Evolutionary conservation across 2,888 invertebrate genomes (phyloP).

Genomic region (Drosophila parthenogenetica): DNA sequence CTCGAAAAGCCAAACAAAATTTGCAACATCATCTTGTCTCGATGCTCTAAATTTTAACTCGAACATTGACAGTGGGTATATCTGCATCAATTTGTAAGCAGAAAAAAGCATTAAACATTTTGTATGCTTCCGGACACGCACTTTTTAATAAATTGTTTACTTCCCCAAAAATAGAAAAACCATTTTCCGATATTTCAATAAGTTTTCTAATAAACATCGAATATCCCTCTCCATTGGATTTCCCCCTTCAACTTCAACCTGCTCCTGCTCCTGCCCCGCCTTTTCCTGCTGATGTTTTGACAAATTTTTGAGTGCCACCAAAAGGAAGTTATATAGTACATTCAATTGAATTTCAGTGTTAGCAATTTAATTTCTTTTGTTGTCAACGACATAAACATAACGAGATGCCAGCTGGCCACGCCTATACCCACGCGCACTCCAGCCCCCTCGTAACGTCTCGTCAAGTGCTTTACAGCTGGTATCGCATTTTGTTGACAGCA

Average conservation of each 20-base stretch:
- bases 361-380: constrained; percentile 81
- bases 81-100: constrained; percentile 54
- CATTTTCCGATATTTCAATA: constrained; percentile 54
- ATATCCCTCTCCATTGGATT: constrained; percentile 52
- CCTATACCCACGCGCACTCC: too few relatives aligned
- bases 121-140: constrained; percentile 49
- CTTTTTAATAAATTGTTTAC: constrained; percentile 76
- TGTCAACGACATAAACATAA: constrained; percentile 72
- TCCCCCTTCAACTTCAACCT: constrained; percentile 7
- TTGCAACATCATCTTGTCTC: not conserved
- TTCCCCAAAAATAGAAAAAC: constrained; percentile 57
- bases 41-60: constrained; percentile 44
- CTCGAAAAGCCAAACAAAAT: constrained; percentile 54
- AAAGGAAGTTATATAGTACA: constrained; percentile 36
- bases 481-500: constrained; percentile 71
- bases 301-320: constrained; percentile 58
- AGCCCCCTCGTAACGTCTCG: constrained; percentile 33
- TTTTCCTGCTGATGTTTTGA: constrained; percentile 21
- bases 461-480: constrained; percentile 58
- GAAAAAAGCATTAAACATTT: constrained; percentile 75
- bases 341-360: constrained; percentile 77
- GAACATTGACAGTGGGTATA: constrained; percentile 34
- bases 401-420: constrained; percentile 28
- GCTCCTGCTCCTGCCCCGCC: not conserved
- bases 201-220: constrained; percentile 67